Evolutionary conservation across 2,888 invertebrate genomes (phyloP).

Genomic region (Lampropteryx suffumata): DNA sequence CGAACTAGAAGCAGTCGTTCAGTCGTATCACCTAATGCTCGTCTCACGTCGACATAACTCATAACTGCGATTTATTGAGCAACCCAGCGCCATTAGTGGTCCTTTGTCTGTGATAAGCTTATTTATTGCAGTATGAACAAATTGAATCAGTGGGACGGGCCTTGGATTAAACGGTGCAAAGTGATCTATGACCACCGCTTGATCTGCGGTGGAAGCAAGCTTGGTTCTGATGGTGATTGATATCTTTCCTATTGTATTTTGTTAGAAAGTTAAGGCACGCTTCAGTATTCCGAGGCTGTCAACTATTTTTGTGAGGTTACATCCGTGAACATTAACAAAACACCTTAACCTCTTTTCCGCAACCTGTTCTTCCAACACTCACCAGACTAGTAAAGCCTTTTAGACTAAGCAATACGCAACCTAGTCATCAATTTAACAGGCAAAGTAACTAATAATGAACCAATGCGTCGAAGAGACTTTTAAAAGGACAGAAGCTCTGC

Average conservation of each 20-base stretch:
- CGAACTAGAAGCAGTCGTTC: conserved; percentile 1
- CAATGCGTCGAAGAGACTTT: too few relatives aligned
- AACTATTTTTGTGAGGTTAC: too few relatives aligned
- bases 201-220: conserved; percentile 16
- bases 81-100: conserved; percentile 17
- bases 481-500: too few relatives aligned
- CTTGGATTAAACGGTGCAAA: conserved; percentile 23
- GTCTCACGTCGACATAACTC: conserved; percentile 36
- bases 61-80: conserved; percentile 33
- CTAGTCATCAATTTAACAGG: too few relatives aligned
- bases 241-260: conserved; percentile 9
- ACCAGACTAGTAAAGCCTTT: too few relatives aligned
- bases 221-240: conserved; percentile 23
- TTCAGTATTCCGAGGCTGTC: too few relatives aligned
- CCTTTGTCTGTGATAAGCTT: conserved; percentile 29
- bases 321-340: too few relatives aligned
- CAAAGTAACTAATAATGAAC: too few relatives aligned
- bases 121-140: conserved; percentile 25
- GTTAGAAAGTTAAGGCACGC: neutral
- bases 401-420: too few relatives aligned
- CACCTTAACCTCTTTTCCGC: too few relatives aligned
- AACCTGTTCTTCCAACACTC: too few relatives aligned
- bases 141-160: conserved; percentile 29
- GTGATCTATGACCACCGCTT: conserved; percentile 22
- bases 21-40: conserved; percentile 28